phyloP scores from a whole-genome alignment of 2,888 invertebrate genomes.

The Crioceris asparagi region DNA sequence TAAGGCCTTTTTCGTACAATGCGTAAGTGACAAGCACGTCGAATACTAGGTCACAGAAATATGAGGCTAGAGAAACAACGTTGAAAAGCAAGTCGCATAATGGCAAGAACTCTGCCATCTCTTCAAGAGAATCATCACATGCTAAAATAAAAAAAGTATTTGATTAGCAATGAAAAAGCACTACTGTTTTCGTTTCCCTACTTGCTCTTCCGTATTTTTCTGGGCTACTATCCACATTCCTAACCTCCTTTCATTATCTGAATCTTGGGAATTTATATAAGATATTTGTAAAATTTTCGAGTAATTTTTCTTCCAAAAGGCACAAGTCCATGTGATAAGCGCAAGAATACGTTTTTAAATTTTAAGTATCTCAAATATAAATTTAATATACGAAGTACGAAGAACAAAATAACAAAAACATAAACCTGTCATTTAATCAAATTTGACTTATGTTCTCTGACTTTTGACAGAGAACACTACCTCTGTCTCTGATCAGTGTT shows the following conservation, averaged over 20 bases:
- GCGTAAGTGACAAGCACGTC: conserved; percentile 80
- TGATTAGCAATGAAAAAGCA: background rate
- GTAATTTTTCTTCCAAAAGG: too few species aligned
- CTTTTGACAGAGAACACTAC: too few species aligned
- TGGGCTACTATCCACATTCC: conserved; percentile 37
- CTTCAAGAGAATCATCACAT: conserved; percentile 33
- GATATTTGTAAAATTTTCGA: too few species aligned
- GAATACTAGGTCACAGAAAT: conserved; percentile 85
- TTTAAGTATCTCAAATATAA: too few species aligned
- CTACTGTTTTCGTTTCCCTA: conserved; percentile 26
- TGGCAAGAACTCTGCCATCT: conserved; percentile 75
- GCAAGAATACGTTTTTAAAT: too few species aligned
- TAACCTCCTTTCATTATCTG: conserved; percentile 36
- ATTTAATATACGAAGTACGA: too few species aligned
- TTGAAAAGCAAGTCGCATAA: conserved; percentile 87
- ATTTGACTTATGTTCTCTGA: too few species aligned
- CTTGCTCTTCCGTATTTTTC: conserved; percentile 31
- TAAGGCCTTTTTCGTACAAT: conserved; percentile 56
- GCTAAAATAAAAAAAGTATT: conserved; percentile 22
- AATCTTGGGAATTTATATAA: too few species aligned
- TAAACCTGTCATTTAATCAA: too few species aligned
- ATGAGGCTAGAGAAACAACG: conserved; percentile 78
- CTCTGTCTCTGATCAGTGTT: too few species aligned
- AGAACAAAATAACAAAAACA: too few species aligned
- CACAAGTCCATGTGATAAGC: too few species aligned